Evolutionary conservation across 1,140 invertebrate species (phyloP).

Genomic region (Gonatopus flavifemur): DNA sequence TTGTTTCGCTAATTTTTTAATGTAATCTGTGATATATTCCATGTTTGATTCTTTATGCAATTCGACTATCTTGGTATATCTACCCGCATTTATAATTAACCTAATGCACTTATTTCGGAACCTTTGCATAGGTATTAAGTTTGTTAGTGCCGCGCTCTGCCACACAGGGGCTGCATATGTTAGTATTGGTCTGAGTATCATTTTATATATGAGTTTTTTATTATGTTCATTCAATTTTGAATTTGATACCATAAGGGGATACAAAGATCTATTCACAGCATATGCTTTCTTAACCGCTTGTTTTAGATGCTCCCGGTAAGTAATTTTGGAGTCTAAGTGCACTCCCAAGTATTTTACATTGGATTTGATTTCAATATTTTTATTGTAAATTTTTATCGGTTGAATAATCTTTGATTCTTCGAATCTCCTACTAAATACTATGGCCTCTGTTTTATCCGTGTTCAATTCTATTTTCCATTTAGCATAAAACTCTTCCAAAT

Average conservation of each 20-base stretch:
- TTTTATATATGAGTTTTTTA: slow-evolving; percentile 23
- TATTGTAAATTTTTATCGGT: too few species aligned
- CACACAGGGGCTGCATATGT: slow-evolving; percentile 20
- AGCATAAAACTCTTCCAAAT: slow-evolving; percentile 4
- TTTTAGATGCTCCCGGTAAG: slow-evolving; percentile 14
- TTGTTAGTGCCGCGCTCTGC: slow-evolving; percentile 13
- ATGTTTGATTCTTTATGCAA: slow-evolving; percentile 16
- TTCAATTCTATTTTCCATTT: slow-evolving; percentile 21
- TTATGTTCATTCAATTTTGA: slow-evolving; percentile 6
- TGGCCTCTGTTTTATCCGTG: slow-evolving; percentile 17
- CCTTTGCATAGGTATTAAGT: slow-evolving; percentile 18
- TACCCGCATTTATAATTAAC: slow-evolving; percentile 19
- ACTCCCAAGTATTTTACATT: slow-evolving; percentile 10
- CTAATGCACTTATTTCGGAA: slow-evolving; percentile 28
- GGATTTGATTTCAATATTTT: neutral
- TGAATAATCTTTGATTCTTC: neutral
- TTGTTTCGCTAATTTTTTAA: slow-evolving; percentile 6
- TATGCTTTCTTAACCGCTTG: slow-evolving; percentile 11
- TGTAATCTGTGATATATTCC: slow-evolving; percentile 9
- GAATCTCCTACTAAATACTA: slow-evolving; percentile 17
- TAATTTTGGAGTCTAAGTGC: slow-evolving; percentile 11
- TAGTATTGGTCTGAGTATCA: slow-evolving; percentile 27
- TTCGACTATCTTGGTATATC: slow-evolving; percentile 17
- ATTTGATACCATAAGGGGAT: slow-evolving; percentile 12
- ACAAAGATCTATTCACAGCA: slow-evolving; percentile 5